Evolutionary conservation across 2,888 invertebrate species (phyloP).

Genomic region (Chaetogeoica ovagalla): DNA sequence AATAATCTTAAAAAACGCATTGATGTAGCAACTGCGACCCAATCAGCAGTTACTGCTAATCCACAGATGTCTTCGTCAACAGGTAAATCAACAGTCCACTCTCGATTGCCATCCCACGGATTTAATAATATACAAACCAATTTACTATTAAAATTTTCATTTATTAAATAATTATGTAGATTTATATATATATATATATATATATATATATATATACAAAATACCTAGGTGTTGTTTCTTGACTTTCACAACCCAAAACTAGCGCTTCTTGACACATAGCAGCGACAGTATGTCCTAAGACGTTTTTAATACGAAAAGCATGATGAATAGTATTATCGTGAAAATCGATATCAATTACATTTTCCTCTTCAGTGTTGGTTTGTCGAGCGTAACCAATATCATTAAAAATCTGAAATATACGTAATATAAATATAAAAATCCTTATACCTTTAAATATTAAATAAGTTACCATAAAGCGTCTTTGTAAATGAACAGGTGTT

Average conservation of each 20-base stretch:
- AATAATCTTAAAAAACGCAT: slow-evolving; percentile 78
- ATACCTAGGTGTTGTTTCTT: slow-evolving; percentile 69
- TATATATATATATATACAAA: slow-evolving; percentile 56
- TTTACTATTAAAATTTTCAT: slow-evolving; percentile 64
- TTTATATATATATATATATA: slow-evolving; percentile 54
- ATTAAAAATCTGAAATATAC: slow-evolving; percentile 76
- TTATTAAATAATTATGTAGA: slow-evolving; percentile 20
- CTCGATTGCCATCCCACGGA: slow-evolving; percentile 65
- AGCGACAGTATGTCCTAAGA: slow-evolving; percentile 82
- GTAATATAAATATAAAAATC: slow-evolving; percentile 45
- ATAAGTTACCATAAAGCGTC: slow-evolving; percentile 70
- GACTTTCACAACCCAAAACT: slow-evolving; percentile 69
- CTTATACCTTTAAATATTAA: neutral
- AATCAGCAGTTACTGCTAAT: slow-evolving; percentile 70
- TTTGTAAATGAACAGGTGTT: slow-evolving; percentile 80
- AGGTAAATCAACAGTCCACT: slow-evolving; percentile 81
- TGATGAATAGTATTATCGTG: slow-evolving; percentile 89
- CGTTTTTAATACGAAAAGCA: slow-evolving; percentile 86
- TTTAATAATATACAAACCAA: slow-evolving; percentile 74
- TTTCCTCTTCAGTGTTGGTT: slow-evolving; percentile 74
- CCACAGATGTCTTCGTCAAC: slow-evolving; percentile 75
- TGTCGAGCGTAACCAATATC: slow-evolving; percentile 86
- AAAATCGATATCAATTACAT: slow-evolving; percentile 91
- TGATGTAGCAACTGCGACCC: slow-evolving; percentile 79
- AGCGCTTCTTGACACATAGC: slow-evolving; percentile 80